Evolutionary conservation across 2,888 invertebrate genomes (phyloP).

Genomic region (Caprella mutica): DNA sequence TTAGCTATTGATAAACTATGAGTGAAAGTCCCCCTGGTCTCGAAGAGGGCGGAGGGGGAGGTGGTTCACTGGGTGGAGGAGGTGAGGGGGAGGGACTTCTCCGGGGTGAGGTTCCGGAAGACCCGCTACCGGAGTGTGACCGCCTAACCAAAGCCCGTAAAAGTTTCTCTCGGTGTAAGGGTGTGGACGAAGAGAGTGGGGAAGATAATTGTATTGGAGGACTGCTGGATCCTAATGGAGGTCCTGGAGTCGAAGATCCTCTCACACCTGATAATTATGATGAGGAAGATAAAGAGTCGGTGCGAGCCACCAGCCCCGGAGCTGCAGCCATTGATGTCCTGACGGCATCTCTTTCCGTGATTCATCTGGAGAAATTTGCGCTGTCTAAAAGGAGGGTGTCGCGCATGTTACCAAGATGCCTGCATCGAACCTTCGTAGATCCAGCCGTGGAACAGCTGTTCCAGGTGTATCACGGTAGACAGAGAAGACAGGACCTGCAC

Average conservation of each 20-base stretch:
- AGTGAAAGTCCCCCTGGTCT: too few species aligned
- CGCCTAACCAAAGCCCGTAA: conserved; percentile 26
- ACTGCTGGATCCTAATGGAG: neutral
- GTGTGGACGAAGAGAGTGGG: conserved; percentile 7
- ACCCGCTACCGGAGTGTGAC: conserved; percentile 18
- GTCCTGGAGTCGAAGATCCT: conserved; percentile 9
- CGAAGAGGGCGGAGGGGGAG: too few species aligned
- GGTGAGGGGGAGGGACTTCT: conserved; percentile 12
- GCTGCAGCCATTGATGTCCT: conserved; percentile 13
- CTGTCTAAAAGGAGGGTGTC: conserved; percentile 28
- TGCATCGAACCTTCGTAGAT: conserved; percentile 49
- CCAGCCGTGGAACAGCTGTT: conserved; percentile 57
- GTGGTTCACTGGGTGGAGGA: neutral
- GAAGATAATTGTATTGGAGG: neutral
- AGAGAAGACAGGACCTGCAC: conserved; percentile 56
- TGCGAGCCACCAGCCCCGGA: conserved; percentile 12
- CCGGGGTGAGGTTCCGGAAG: neutral
- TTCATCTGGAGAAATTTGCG: conserved; percentile 31
- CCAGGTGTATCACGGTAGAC: conserved; percentile 58
- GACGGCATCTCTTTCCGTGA: conserved; percentile 27
- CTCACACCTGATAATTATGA: neutral
- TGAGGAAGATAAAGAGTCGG: conserved; percentile 8
- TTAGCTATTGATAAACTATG: too few species aligned
- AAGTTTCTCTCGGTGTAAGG: conserved; percentile 21
- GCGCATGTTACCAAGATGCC: conserved; percentile 28